Percentiles rank a stretch among this genome's conserved stretches.
phyloP scores from a whole-genome alignment of 2,797 vertebrate genomes.

The Mormyrus proboscirostris region DNA sequence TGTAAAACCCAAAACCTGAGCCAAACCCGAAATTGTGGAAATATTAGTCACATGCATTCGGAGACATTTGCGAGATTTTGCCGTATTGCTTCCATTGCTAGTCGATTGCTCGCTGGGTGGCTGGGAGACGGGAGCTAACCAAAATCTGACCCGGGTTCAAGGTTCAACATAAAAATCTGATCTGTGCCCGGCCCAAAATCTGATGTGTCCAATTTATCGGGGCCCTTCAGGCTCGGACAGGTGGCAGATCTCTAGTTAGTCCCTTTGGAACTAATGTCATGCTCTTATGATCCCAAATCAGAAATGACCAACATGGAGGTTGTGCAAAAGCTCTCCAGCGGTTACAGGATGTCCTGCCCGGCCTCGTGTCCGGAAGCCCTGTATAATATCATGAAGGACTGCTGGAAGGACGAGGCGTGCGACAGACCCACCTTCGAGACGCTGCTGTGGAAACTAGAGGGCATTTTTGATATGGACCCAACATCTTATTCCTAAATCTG shows the following conservation, averaged over 20 bases:
- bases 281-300: conserved; percentile 40
- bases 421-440: conserved; percentile 76
- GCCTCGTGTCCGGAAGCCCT: conserved; percentile 59
- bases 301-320: conserved; percentile 73
- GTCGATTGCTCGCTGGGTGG: not conserved
- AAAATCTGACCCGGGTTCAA: not conserved
- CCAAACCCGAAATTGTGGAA: not conserved
- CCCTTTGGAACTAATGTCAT: not conserved
- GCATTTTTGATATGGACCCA: conserved; percentile 60
- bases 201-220: not conserved
- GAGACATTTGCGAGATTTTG: not conserved
- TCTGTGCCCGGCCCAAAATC: not conserved
- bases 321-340: conserved; percentile 61
- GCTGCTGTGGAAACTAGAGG: conserved; percentile 73
- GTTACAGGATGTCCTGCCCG: conserved; percentile 74
- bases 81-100: not conserved
- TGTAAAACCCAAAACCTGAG: not conserved
- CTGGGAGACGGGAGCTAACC: not conserved
- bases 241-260: not conserved
- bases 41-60: not conserved
- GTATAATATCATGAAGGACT: conserved; percentile 76
- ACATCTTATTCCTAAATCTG: conserved; percentile 49
- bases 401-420: conserved; percentile 64
- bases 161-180: not conserved
- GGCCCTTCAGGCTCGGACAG: not conserved